Evolutionary conservation across 2,888 invertebrate genomes (phyloP), one percentile per base, ranked within the genome.

Genomic region (Caenorhabditis sp.): DNA sequence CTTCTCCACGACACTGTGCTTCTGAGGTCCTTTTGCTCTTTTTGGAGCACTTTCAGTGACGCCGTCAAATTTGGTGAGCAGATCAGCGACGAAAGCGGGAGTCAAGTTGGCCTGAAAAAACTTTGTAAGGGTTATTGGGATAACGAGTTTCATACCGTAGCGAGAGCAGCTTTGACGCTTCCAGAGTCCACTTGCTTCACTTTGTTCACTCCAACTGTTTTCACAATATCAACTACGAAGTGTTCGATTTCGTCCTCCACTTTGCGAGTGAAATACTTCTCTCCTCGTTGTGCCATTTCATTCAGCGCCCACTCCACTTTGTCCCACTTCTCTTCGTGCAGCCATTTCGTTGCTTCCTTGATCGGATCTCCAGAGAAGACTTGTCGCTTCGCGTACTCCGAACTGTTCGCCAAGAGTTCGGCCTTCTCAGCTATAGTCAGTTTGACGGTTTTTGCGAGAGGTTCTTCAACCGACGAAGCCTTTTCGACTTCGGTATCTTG

Each of bases 291-390:
- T 0, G 75, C 15, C 76, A 84, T 80, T 37, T 82, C 83, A 9
- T 78, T 77, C 50, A 83, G 43, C 13, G 84, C 83, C 80, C 81
- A 81, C n/a, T 56, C 53, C 5, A 84, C 53, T 27, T 77, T 72
- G 8, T 76, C 74, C 75, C 81, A 79, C 17, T 83, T 73, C 8
- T 58, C 46, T 8, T 61, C 39, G 3, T 74, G 37, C 6, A 79
- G 41, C 81, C 81, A 84, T 63, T 77, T 56, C 5, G 53, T n/a
- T 13, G 81, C 80, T 52, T 82, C 70, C 24, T 74, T 79, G 13
- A 84, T 66, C 15, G 84, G 83, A 72, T 84, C 84, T n/a, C 83
- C 83, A 9, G 61, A 53, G 61, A 84, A 82, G 3, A 59, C 63
- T 52, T 78, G 55, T 26, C 79, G 50, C 46, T 78, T 75, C 7